These are phyloP conservation scores for Felis catus DNA, from an alignment of 2,113 vertebrate species.

Conservation along the genomic window F.catus_Fca126_mat1.0 CM031419.1:126708501-126709000, in stretches of 20 bases:
- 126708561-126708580: background rate
- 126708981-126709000: background rate
- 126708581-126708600: background rate
- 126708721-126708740: constrained; percentile 13
- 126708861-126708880: background rate
- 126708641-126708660: constrained; percentile 27
- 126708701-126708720: background rate
- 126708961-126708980: background rate
- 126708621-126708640: constrained; percentile 39
- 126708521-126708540: constrained; percentile 47
- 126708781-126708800: background rate
- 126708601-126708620: background rate
- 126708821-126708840: background rate
- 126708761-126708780: background rate
- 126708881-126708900: background rate
- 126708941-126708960: constrained; percentile 10
- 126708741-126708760: background rate
- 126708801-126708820: background rate
- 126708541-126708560: constrained; percentile 25
- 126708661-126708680: background rate
- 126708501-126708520: background rate
- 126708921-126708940: background rate
- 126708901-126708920: background rate
- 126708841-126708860: background rate
- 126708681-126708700: constrained; percentile 23